Evolutionary conservation across 2,797 vertebrate species (phyloP), one percentile per base, ranked within the genome.

Genomic region (Phalloptychus januarius): DNA sequence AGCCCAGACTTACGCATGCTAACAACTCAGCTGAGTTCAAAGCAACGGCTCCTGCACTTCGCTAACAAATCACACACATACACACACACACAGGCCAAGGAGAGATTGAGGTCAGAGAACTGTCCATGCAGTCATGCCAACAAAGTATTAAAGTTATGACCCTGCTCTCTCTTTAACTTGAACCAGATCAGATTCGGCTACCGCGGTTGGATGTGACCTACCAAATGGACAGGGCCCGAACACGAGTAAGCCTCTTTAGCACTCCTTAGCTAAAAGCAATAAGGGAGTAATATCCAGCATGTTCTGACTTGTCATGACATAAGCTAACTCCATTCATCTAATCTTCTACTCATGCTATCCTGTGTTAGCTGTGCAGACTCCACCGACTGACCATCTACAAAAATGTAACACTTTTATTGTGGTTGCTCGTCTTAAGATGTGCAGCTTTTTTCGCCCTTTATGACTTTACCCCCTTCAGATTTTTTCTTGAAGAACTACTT

Each of bases 241-340:
- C 80, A 12, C 2, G 4, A 58, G 74, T 89, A 93, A 94, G 88
- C 89, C 89, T 90, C 79, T 88, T 90, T 83, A 33, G 38, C 45
- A 5, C 31, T 72, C 54, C 72, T 12, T 88, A 88, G 92, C 54
- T 13, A 58, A 58, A 58, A 88, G 86, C 74, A 77, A 85, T 88
- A 89, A 87, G 81, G 86, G 74, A 80, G 84, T 77, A 81, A 86
- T 72, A 44, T 69, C 82, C 75, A 28, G 54, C n/a, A 31, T 58
- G n/a, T 28, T 58, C 28, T 88, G 76, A 36, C 18, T 69, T 76
- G 84, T 80, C 25, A 77, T 78, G 82, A 82, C 80, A 79, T 72
- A 76, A 81, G 80, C 79, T 88, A 73, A 88, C 45, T 73, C 72
- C 76, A 83, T 8, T 46, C 48, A 42, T 36, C 40, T 31, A 28